Base-by-base conservation (phyloP, 2,797 vertebrate species). In the Thaleichthys pacificus region DNA sequence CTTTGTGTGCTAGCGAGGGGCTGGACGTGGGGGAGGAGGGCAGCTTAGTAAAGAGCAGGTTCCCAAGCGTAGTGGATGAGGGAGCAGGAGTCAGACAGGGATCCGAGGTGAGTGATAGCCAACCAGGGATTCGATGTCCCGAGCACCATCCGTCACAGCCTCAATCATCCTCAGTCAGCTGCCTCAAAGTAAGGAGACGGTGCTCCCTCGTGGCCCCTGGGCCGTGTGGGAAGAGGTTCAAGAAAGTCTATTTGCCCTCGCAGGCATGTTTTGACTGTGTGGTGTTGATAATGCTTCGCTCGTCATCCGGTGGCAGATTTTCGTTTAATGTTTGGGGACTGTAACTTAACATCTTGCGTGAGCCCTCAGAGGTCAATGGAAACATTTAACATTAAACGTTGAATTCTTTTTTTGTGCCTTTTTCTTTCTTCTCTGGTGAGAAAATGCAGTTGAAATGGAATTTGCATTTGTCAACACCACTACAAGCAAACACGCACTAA, bases 21-120 rank as follows among this genome's bases (percentile, higher is more conserved):
- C 42, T 24, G 32, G 22, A 30, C 30, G 61, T 3, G 49, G 49
- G 51, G 21, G 28, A 11, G 58, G 71, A 47, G 68, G 70, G 32
- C 61, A 67, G 65, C 47, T 71, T 84, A 84, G 82, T 77, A 74
- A 80, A 82, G 82, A 78, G 79, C 82, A 86, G 84, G 82, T 76
- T 77, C 82, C 65, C 60, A 80, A 68, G 76, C 73, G 80, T 70
- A 71, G 19, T 11, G 1, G 42, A 54, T 24, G n/a, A 22, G 71
- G 76, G 71, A 66, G 21, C 54, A 64, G 17, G 71, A 17, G 17
- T 49, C 9, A 12, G 7, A 14, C 6, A 60, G 64, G 8, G 64
- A 19, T 2, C 9, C 12, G 4, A 71, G 38, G 71, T 73, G 84
- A 81, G 51, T 78, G 68, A 84, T 81, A 0, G 73, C 1, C 67